Conservation (phyloP, 2,888 invertebrate genomes). For the Plebejus melissa region DNA sequence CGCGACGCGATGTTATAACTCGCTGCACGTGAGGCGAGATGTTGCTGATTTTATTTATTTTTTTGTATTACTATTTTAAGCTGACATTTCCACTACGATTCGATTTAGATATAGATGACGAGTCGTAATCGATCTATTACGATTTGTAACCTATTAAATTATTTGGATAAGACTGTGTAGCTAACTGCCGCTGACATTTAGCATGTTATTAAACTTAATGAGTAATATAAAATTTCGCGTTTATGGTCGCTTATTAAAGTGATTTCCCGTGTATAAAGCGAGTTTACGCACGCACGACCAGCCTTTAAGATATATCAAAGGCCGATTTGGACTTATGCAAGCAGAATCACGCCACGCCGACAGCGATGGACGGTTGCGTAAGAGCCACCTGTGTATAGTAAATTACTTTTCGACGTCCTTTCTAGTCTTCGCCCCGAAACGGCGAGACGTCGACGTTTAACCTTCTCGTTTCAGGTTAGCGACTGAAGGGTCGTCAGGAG, state of each 20-base stretch:
- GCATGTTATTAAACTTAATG: background rate
- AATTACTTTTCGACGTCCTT: constrained; percentile 32
- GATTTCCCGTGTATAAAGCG: background rate
- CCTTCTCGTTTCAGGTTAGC: constrained; percentile 8
- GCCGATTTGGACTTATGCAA: constrained; percentile 36
- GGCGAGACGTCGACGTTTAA: background rate
- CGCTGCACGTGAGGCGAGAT: background rate
- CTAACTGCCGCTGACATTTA: background rate
- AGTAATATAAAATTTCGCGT: constrained; percentile 1
- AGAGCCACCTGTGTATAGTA: constrained; percentile 36
- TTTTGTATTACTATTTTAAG: background rate
- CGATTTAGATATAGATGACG: background rate
- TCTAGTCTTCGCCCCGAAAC: background rate
- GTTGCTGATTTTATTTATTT: background rate
- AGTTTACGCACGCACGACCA: constrained; percentile 24
- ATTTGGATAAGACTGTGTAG: background rate
- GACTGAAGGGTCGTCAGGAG: background rate
- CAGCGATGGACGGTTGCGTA: constrained; percentile 37
- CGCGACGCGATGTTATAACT: background rate
- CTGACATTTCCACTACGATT: background rate
- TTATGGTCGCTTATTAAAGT: constrained; percentile 8
- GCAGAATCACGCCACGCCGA: constrained; percentile 34
- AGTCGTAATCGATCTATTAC: background rate
- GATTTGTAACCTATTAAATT: background rate
- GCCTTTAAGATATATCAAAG: constrained; percentile 20